phyloP scores from a whole-genome alignment of 2,113 vertebrate species.

The Castor canadensis region DNA sequence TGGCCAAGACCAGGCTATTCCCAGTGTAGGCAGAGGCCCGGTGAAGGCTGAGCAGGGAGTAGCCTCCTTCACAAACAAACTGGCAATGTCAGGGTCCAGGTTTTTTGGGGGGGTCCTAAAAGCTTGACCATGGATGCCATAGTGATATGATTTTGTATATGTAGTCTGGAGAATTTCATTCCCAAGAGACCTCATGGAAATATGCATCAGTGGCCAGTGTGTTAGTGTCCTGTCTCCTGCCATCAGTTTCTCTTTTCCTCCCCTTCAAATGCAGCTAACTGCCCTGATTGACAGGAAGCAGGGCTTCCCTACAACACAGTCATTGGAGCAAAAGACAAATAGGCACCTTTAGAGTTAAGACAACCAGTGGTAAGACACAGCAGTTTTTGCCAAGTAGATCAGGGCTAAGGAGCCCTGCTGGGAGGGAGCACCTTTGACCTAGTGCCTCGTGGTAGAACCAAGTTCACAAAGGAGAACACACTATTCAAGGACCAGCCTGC shows the following conservation, averaged over 20 bases:
- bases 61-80: not conserved
- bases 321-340: not conserved
- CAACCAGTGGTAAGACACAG: not conserved
- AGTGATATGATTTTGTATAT: not conserved
- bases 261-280: too few relatives aligned
- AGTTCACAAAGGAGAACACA: not conserved
- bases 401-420: accelerated
- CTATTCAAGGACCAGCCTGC: too few relatives aligned
- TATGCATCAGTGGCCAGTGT: accelerated
- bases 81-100: not conserved
- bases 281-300: too few relatives aligned
- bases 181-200: not conserved
- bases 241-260: not conserved
- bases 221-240: accelerated
- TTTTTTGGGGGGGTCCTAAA: not conserved
- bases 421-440: accelerated
- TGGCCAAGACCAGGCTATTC: accelerated
- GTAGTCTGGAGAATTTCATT: not conserved
- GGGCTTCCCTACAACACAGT: not conserved
- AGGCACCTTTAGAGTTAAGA: not conserved
- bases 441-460: not conserved
- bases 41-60: accelerated
- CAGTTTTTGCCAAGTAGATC: not conserved
- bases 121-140: not conserved
- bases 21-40: not conserved